Evolutionary conservation across 2,888 invertebrate genomes (phyloP).

Genomic region (Caenorhabditis afra): DNA sequence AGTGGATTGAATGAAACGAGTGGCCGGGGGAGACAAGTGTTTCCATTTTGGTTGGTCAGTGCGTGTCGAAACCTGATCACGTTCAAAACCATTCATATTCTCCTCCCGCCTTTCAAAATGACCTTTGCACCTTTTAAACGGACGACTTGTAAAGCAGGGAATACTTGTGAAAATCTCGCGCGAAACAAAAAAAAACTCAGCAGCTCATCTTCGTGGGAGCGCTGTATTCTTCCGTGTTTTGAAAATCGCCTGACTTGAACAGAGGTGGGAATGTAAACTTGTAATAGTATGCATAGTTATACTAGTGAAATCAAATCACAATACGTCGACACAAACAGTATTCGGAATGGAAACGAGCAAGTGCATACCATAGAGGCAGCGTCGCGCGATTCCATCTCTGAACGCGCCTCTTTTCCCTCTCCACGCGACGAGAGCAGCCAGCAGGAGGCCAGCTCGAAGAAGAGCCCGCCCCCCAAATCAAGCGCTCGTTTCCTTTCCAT

Average conservation of each 20-base stretch:
- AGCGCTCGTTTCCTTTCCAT: constrained; percentile 48
- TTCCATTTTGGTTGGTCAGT: constrained; percentile 21
- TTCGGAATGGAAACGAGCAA: neutral
- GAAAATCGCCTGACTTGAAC: neutral
- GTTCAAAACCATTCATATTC: constrained; percentile 1
- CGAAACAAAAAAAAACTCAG: too few species aligned
- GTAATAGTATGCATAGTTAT: constrained; percentile 18
- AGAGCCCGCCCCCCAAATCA: constrained; percentile 58
- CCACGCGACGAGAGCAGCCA: constrained; percentile 19
- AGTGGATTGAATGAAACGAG: constrained; percentile 39
- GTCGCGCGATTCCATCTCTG: constrained; percentile 31
- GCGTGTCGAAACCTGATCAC: constrained; percentile 41
- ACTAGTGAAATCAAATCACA: constrained; percentile 22
- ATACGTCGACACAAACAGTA: constrained; percentile 39
- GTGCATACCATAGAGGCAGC: constrained; percentile 11
- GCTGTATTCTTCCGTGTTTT: neutral
- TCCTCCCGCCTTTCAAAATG: neutral
- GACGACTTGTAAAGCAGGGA: too few species aligned
- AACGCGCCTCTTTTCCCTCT: constrained; percentile 35
- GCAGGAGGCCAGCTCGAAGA: constrained; percentile 35
- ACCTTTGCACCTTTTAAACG: constrained; percentile 27
- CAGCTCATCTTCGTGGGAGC: constrained; percentile 7
- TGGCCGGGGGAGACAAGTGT: constrained; percentile 25
- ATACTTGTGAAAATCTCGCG: too few species aligned
- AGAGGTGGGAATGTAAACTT: constrained; percentile 20